Percentiles rank a stretch among this genome's conserved stretches.
Conservation (phyloP, 2,888 invertebrate species). For the Malthinus flaveolus region DNA sequence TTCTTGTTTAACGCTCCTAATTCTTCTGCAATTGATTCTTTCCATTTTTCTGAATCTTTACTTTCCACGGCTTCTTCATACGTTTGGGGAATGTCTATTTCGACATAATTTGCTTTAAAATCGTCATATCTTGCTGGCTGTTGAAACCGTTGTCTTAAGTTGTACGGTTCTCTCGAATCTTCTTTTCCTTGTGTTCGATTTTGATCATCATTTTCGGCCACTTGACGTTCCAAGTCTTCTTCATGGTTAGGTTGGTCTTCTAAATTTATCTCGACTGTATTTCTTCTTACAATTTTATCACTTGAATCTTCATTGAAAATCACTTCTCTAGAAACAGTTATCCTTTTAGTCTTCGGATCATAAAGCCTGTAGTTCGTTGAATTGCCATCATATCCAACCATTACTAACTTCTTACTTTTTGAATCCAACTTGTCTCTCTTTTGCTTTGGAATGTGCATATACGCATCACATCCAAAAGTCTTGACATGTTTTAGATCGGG, state of each 20-base stretch:
- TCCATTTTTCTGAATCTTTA: too few relatives aligned
- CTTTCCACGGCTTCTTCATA: too few relatives aligned
- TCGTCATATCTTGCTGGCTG: slow-evolving; percentile 12
- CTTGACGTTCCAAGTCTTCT: too few relatives aligned
- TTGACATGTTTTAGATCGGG: slow-evolving; percentile 31
- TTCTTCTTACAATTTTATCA: background rate
- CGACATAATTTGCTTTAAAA: slow-evolving; percentile 24
- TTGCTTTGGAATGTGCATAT: slow-evolving; percentile 25
- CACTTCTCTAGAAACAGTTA: slow-evolving; percentile 37
- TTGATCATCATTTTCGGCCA: background rate
- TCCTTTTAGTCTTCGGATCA: slow-evolving; percentile 22
- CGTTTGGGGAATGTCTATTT: slow-evolving; percentile 14
- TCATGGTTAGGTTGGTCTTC: background rate
- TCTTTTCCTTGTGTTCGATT: slow-evolving; percentile 2
- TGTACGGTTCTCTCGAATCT: background rate
- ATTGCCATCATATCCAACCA: slow-evolving; percentile 33
- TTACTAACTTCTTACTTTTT: slow-evolving; percentile 26
- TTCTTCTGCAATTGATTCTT: too few relatives aligned
- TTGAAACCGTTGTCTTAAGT: slow-evolving; percentile 9
- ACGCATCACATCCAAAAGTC: slow-evolving; percentile 33
- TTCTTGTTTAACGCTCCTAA: too few relatives aligned
- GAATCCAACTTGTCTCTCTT: slow-evolving; percentile 26
- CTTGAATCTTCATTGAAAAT: slow-evolving; percentile 29
- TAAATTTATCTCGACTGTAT: background rate
- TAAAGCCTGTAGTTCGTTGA: slow-evolving; percentile 34